A percentile compares a stretch with the other conserved stretches of the same genome.
Conservation (phyloP, 2,113 vertebrate genomes). For the Odocoileus hemionus region DNA sequence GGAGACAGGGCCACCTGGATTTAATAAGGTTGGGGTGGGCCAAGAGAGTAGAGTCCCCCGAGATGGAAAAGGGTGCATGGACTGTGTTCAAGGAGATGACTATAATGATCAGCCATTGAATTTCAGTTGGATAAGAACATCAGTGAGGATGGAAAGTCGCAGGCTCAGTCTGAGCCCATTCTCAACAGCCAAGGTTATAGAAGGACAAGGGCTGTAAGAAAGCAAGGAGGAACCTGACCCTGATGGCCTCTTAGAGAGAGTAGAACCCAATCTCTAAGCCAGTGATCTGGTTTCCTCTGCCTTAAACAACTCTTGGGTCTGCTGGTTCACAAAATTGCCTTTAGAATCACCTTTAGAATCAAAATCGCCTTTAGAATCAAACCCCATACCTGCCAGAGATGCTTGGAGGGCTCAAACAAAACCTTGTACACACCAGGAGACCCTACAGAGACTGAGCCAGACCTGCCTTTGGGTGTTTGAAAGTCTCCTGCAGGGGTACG, state of each 20-base stretch:
- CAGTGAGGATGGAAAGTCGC: neutral
- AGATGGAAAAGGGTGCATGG: neutral
- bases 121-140: neutral
- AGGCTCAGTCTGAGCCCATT: neutral
- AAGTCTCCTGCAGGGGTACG: rapidly evolving
- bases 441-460: neutral
- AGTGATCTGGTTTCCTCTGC: neutral
- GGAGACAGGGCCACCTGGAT: neutral
- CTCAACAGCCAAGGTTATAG: neutral
- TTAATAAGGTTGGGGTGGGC: neutral
- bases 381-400: neutral
- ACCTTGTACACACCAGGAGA: neutral
- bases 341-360: neutral
- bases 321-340: neutral
- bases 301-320: neutral
- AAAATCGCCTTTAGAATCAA: neutral
- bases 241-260: neutral
- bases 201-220: neutral
- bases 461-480: neutral
- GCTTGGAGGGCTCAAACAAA: neutral
- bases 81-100: neutral
- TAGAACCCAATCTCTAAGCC: neutral
- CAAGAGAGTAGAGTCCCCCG: neutral
- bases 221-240: constrained; percentile 5
- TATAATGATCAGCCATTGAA: neutral